A percentile compares a stretch with the other conserved stretches of the same genome.
Conservation (phyloP, 2,888 invertebrate genomes). For the Diaprepes abbreviatus region DNA sequence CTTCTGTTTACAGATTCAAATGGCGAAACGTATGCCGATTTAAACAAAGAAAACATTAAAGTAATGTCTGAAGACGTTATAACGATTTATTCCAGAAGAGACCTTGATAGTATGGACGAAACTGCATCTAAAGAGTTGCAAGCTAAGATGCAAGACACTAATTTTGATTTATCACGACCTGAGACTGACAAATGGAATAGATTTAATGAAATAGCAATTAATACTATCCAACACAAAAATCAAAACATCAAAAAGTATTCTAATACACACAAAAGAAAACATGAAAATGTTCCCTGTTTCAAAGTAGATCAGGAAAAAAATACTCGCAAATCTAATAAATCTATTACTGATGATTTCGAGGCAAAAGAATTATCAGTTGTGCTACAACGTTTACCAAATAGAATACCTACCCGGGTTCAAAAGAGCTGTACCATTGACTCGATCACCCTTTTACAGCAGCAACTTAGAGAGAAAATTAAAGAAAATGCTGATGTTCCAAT, state of each 20-base stretch:
- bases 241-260: conserved; percentile 40
- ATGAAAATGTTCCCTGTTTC: conserved; percentile 43
- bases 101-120: neutral
- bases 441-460: neutral
- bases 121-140: neutral
- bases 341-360: neutral
- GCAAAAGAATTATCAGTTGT: conserved; percentile 12
- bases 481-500: neutral
- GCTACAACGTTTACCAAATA: conserved; percentile 20
- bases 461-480: neutral
- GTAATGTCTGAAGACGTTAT: neutral
- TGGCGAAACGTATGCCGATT: neutral
- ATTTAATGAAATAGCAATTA: no score
- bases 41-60: conserved; percentile 24
- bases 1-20: neutral
- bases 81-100: neutral
- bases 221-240: neutral
- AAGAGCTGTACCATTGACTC: neutral
- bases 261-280: conserved; percentile 38
- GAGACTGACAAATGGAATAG: no score
- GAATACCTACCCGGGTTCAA: neutral
- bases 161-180: neutral
- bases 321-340: neutral
- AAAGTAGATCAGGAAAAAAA: conserved; percentile 43
- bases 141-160: neutral